phyloP scores from a whole-genome alignment of 2,888 invertebrate genomes.

The Entomobrya multifasciata region DNA sequence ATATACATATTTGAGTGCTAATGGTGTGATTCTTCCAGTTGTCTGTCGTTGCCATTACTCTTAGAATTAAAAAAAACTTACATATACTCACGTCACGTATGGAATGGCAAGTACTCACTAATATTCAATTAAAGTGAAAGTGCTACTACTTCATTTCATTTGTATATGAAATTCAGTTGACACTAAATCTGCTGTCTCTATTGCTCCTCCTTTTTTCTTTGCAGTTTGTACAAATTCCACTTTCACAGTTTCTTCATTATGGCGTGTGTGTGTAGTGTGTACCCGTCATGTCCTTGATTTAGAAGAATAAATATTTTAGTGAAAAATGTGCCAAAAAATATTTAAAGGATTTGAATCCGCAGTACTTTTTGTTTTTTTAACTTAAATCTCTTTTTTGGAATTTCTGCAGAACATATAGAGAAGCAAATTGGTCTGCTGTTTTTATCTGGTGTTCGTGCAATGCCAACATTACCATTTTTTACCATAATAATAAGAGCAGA shows the following conservation, averaged over 20 bases:
- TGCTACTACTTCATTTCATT: too few species aligned
- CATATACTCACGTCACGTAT: too few species aligned
- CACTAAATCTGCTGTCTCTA: neutral
- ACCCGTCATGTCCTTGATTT: slow-evolving; percentile 17
- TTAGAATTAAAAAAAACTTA: neutral
- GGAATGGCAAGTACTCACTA: too few species aligned
- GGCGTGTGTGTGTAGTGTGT: neutral
- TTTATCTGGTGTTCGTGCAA: slow-evolving; percentile 31
- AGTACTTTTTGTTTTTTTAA: neutral
- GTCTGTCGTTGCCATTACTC: neutral
- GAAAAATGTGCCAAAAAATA: slow-evolving; percentile 20
- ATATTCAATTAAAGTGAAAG: too few species aligned
- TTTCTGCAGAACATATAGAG: too few species aligned
- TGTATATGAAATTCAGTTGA: slow-evolving; percentile 3
- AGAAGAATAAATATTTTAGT: neutral
- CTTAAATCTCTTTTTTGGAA: too few species aligned
- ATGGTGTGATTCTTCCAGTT: neutral
- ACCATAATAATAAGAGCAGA: neutral
- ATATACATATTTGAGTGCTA: neutral
- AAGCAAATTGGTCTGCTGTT: neutral
- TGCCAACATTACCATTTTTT: slow-evolving; percentile 39
- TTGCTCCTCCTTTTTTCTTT: neutral
- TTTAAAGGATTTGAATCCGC: neutral
- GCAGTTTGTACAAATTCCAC: neutral
- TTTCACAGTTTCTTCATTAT: slow-evolving; percentile 3